These are phyloP conservation scores for Poeciliopsis occidentalis DNA, from an alignment of 2,113 vertebrate genomes.

Conservation along the genomic window DNA sequence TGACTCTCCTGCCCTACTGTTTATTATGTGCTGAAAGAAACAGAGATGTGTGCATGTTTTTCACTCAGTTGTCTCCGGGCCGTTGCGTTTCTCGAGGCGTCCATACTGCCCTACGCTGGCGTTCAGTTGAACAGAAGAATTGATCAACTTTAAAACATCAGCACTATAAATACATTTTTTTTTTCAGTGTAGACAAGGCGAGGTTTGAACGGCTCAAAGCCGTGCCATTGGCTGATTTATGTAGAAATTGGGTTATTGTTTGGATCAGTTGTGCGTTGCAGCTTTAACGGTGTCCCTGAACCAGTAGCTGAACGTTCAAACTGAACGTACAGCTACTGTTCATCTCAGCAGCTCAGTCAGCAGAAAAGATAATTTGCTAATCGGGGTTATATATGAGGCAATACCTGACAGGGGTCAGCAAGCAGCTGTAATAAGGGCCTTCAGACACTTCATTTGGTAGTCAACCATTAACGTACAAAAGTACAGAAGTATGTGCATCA, in stretches of 20 bases:
- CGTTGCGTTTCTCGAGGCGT: neutral
- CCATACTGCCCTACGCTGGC: neutral
- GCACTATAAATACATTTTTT: constrained; percentile 14
- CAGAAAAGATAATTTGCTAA: constrained; percentile 48
- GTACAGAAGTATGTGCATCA: neutral
- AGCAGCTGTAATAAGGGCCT: constrained; percentile 47
- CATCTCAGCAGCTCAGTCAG: constrained; percentile 41
- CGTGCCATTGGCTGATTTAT: constrained; percentile 7
- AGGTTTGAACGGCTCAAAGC: no score
- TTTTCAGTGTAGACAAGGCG: constrained; percentile 5
- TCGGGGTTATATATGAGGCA: constrained; percentile 51
- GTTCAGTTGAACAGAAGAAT: neutral
- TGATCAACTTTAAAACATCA: constrained; percentile 3
- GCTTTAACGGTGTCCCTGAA: constrained; percentile 5
- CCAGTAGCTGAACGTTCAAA: neutral
- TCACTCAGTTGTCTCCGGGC: constrained; percentile 1
- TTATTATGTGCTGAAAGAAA: constrained; percentile 20
- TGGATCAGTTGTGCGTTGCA: neutral
- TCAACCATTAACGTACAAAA: constrained; percentile 47
- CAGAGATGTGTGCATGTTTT: constrained; percentile 1
- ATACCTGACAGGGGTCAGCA: constrained; percentile 36
- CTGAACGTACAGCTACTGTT: constrained; percentile 31
- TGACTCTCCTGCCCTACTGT: constrained; percentile 1
- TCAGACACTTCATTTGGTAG: constrained; percentile 43
- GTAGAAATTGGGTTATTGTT: neutral